Conservation (phyloP, 2,113 vertebrate genomes). For the Corythoichthys intestinalis region DNA sequence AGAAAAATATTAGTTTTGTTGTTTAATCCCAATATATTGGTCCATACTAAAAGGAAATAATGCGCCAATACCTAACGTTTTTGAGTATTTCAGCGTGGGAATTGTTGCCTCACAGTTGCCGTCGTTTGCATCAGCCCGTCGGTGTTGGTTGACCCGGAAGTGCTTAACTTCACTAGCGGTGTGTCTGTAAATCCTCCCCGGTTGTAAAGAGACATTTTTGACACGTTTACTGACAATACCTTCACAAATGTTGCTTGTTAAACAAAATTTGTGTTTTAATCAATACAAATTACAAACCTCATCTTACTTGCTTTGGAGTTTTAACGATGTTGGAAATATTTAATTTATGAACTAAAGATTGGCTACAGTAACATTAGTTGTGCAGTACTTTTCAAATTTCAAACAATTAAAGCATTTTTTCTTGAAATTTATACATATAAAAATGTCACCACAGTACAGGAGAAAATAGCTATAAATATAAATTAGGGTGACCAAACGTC, state of each 20-base stretch:
- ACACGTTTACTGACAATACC: not conserved
- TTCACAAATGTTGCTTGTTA: too few relatives aligned
- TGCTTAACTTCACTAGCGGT: not conserved
- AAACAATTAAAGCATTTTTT: too few relatives aligned
- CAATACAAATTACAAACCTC: not conserved
- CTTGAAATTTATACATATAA: too few relatives aligned
- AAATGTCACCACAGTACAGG: too few relatives aligned
- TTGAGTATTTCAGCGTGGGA: too few relatives aligned
- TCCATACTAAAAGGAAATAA: not conserved
- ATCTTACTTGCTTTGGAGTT: not conserved
- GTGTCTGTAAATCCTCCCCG: not conserved
- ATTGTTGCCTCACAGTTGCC: not conserved
- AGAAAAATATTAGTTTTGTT: not conserved
- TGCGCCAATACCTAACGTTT: too few relatives aligned
- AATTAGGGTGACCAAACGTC: too few relatives aligned
- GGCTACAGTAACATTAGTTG: not conserved
- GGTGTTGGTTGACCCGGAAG: not conserved
- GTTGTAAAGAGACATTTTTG: not conserved
- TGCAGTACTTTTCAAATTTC: too few relatives aligned
- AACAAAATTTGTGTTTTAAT: not conserved
- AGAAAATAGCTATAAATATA: too few relatives aligned
- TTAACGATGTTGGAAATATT: not conserved
- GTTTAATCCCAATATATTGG: not conserved
- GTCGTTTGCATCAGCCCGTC: constrained; percentile 8
- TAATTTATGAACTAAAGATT: not conserved